Evolutionary conservation across 1,140 invertebrate genomes (phyloP).

Genomic region (Drosophila takahashii): DNA sequence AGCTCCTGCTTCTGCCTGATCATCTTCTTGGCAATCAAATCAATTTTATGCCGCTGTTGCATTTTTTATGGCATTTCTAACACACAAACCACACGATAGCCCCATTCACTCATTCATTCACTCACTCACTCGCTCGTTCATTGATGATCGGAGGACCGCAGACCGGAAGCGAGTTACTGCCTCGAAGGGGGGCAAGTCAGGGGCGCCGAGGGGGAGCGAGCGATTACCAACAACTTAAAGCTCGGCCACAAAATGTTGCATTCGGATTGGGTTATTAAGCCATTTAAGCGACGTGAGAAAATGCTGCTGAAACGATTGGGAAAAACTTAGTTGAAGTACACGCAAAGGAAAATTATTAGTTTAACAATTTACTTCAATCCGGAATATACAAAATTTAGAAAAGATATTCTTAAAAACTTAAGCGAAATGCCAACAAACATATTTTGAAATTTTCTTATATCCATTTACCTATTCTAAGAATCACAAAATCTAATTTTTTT

Average conservation of each 20-base stretch:
- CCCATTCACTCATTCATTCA: conserved; percentile 52
- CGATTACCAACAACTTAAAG: conserved; percentile 57
- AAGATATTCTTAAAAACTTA: background rate
- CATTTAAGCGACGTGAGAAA: conserved; percentile 65
- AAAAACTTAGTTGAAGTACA: conserved; percentile 28
- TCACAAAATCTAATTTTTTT: background rate
- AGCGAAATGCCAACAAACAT: no score
- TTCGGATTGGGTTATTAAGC: conserved; percentile 63
- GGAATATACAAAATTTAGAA: background rate
- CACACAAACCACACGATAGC: conserved; percentile 60
- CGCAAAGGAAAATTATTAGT: background rate
- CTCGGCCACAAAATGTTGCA: conserved; percentile 60
- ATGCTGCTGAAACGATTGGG: conserved; percentile 43
- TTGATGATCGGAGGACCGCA: conserved; percentile 50
- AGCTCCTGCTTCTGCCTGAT: conserved; percentile 23
- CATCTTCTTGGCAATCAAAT: conserved; percentile 62
- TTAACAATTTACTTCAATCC: background rate
- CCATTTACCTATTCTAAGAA: background rate
- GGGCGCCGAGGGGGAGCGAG: conserved; percentile 6
- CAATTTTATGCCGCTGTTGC: conserved; percentile 62
- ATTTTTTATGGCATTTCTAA: conserved; percentile 65
- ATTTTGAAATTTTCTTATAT: no score
- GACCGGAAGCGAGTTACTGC: conserved; percentile 58
- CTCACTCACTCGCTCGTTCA: conserved; percentile 22
- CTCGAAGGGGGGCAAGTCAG: background rate